These are phyloP conservation scores for Acanthococcus lagerstroemiae DNA, from an alignment of 2,888 invertebrate species.

Conservation along the genomic window DNA sequence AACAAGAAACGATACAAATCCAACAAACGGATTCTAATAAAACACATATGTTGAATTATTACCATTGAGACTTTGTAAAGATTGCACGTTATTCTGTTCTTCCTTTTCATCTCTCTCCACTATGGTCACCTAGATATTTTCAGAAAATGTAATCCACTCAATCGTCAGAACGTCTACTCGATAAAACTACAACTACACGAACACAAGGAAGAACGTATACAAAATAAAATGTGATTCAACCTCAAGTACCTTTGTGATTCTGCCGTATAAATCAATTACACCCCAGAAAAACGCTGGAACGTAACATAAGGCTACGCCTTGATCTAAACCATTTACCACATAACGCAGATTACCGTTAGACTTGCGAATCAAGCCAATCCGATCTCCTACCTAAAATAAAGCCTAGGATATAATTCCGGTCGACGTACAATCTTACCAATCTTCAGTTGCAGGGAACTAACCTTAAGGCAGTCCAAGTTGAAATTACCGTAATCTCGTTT, in stretches of 20 bases:
- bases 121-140: conserved; percentile 55
- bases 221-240: neutral
- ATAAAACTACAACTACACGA: too few species aligned
- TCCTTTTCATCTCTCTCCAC: conserved; percentile 73
- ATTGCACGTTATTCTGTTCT: conserved; percentile 54
- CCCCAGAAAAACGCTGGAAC: conserved; percentile 80
- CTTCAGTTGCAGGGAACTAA: conserved; percentile 39
- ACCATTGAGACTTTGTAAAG: conserved; percentile 41
- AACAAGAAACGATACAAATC: too few species aligned
- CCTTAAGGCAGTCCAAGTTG: conserved; percentile 83
- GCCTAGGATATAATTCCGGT: neutral
- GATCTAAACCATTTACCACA: conserved; percentile 84
- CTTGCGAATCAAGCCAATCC: conserved; percentile 84
- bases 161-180: too few species aligned
- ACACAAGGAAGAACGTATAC: conserved; percentile 12
- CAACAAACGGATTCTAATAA: too few species aligned
- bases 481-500: conserved; percentile 85
- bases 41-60: too few species aligned
- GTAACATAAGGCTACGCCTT: conserved; percentile 78
- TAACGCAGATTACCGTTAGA: conserved; percentile 77
- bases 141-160: too few species aligned
- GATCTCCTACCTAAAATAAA: conserved; percentile 64
- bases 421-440: neutral
- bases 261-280: conserved; percentile 88
- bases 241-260: conserved; percentile 67